Base-by-base conservation (phyloP, 2,797 vertebrate genomes). In the Galagoides demidoff region DNA sequence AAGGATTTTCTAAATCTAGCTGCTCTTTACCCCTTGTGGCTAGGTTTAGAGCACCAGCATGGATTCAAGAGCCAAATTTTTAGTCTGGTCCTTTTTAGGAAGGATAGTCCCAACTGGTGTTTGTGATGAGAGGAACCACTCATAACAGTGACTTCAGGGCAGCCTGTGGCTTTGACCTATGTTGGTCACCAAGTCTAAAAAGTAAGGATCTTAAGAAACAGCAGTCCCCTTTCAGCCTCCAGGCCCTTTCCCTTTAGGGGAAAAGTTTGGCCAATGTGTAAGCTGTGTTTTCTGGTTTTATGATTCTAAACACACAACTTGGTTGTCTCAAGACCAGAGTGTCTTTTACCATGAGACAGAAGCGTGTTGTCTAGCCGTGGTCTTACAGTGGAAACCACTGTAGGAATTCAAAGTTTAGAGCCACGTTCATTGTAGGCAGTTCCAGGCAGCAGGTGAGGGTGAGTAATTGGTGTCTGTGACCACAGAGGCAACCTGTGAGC, bases 291-390 rank as follows among this genome's bases (percentile, higher is more conserved):
- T 86, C 66, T 63, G 55, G 37, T 52, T 52, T 52, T 16, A 4
- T 61, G 71, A 74, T 86, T 87, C 43, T 34, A 70, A 85, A 79
- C 77, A 81, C 64, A 52, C 66, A 13, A 29, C 45, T 79, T 82
- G 10, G 31, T 64, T 89, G 93, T 82, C 59, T 94, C 17, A n/a
- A 83, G 77, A 85, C 37, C 29, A 25, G 5, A 82, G 45, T 39
- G 61, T 91, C 74, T 81, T 81, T 91, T 78, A 90, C 43, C 25
- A 1, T 31, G 43, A 93, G 74, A 31, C 61, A 74, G 73, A 93
- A 94, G 25, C 2, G 0, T 66, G 3, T 29, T 66, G 23, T 45
- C 9, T 63, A 37, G 31, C 71, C 39, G 8, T 77, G 66, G 64
- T 81, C 37, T 87, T 19, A 5, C 2, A n/a, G 13, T 55, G 39